Evolutionary conservation across 2,888 invertebrate species (phyloP).

Genomic region (Polydrusus cervinus): DNA sequence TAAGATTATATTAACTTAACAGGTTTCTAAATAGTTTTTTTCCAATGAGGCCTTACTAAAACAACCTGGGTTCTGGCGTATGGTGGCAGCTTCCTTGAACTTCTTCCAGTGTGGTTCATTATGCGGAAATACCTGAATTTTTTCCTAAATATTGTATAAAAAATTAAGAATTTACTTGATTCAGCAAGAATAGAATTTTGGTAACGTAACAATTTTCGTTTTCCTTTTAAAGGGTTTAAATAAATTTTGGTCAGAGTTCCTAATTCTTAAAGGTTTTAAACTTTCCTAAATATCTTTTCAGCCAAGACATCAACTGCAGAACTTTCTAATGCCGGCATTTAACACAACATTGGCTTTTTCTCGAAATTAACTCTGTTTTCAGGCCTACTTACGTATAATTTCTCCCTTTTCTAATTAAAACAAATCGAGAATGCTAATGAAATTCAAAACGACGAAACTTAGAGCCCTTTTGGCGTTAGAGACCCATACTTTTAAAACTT

Average conservation of each 20-base stretch:
- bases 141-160: no score
- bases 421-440: conserved; percentile 40
- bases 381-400: conserved; percentile 39
- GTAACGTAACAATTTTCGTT: no score
- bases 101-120: no score
- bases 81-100: no score
- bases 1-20: no score
- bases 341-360: conserved; percentile 47
- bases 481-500: conserved; percentile 15
- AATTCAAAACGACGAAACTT: conserved; percentile 37
- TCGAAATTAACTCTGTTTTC: conserved; percentile 41
- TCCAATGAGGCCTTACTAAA: no score
- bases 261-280: conserved; percentile 21
- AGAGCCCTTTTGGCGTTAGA: conserved; percentile 14
- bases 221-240: no score
- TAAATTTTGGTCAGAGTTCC: conserved; percentile 9
- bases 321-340: conserved; percentile 39
- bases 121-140: no score
- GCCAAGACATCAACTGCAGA: conserved; percentile 22
- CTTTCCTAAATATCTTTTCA: conserved; percentile 35
- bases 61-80: no score
- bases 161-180: no score
- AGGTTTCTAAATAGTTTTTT: no score
- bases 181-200: no score
- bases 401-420: conserved; percentile 41